phyloP scores from a whole-genome alignment of 1,140 invertebrate genomes.

The Trichonephila inaurata region DNA sequence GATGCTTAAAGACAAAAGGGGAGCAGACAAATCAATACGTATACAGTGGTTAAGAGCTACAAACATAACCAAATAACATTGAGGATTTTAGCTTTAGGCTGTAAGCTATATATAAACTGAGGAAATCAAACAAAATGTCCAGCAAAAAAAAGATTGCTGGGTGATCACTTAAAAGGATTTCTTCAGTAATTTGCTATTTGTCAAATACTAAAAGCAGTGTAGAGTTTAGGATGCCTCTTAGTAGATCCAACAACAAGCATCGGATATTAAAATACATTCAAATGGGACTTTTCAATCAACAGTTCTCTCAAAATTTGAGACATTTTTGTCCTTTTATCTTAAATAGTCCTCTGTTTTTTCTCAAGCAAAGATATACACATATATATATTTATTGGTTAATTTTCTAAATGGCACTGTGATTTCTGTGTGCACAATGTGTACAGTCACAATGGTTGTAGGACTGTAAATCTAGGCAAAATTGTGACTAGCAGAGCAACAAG shows the following conservation, averaged over 20 bases:
- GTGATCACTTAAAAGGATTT: background rate
- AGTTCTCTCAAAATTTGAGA: background rate
- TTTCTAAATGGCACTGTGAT: conserved; percentile 75
- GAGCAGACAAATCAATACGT: conserved; percentile 26
- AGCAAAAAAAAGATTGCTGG: background rate
- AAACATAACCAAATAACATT: background rate
- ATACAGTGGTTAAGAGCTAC: conserved; percentile 50
- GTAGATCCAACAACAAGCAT: background rate
- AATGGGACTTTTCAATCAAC: no score
- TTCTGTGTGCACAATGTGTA: background rate
- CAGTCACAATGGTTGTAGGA: conserved; percentile 59
- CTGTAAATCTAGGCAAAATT: conserved; percentile 40
- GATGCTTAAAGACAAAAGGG: background rate
- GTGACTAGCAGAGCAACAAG: conserved; percentile 61
- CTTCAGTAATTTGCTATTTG: background rate
- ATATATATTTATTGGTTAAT: conserved; percentile 32
- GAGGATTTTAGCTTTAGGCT: background rate
- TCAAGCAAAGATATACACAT: background rate
- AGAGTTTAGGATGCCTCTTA: background rate
- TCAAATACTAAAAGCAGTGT: background rate
- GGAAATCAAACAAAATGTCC: background rate
- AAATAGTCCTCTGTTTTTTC: conserved; percentile 23
- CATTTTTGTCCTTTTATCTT: background rate
- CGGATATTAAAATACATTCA: background rate
- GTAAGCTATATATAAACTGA: background rate